A percentile compares a stretch with the other conserved stretches of the same genome.
Conservation (phyloP, 2,888 invertebrate genomes). For the Allolobophora icterica region DNA sequence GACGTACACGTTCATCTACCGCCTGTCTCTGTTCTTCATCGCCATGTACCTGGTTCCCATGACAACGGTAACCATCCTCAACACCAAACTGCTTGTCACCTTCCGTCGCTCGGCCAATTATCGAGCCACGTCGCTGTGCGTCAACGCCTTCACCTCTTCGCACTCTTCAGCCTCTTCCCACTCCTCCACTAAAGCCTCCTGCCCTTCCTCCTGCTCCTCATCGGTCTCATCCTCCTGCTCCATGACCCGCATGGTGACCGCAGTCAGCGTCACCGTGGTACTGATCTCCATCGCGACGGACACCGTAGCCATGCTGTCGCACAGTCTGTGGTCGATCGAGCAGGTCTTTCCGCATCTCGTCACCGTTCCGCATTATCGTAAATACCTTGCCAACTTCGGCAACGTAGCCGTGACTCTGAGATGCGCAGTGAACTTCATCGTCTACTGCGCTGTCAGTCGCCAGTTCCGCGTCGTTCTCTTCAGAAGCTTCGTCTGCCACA, state of each 20-base stretch:
- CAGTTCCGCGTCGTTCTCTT: conserved; percentile 41
- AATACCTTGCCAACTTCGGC: conserved; percentile 41
- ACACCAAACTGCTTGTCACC: background rate
- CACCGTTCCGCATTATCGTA: conserved; percentile 6
- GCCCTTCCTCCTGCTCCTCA: background rate
- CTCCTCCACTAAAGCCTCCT: background rate
- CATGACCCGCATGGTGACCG: background rate
- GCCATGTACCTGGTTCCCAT: conserved; percentile 28
- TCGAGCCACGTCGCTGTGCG: background rate
- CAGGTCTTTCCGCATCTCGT: background rate
- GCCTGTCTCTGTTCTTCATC: conserved; percentile 4
- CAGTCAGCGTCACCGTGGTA: background rate
- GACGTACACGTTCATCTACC: conserved; percentile 2
- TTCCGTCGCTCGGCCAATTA: background rate
- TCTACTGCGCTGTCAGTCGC: conserved; percentile 47
- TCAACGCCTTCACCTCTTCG: background rate
- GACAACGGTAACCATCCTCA: background rate
- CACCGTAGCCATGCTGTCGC: background rate
- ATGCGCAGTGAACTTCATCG: conserved; percentile 48
- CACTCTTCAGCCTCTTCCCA: background rate
- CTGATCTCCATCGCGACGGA: background rate
- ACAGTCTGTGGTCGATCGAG: background rate
- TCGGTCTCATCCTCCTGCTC: background rate
- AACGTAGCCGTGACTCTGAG: conserved; percentile 46
- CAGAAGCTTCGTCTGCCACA: background rate